Conservation (phyloP, 1,140 invertebrate species). For the Drosophila navojoa region DNA sequence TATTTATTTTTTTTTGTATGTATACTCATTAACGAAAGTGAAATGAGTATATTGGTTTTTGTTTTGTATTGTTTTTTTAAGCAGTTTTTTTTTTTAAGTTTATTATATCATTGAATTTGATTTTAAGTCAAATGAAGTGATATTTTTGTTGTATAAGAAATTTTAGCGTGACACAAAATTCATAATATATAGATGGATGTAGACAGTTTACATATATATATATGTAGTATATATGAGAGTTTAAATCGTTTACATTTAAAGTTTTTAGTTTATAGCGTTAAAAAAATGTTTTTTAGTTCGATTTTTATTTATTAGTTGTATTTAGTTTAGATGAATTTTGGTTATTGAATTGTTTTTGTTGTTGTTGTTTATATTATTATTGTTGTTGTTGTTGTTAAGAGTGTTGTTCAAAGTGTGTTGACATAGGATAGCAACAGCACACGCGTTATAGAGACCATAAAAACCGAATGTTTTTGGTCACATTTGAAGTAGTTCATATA, state of each 20-base stretch:
- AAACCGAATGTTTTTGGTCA: constrained; percentile 2
- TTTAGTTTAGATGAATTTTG: constrained; percentile 1
- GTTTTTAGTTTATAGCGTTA: constrained; percentile 16
- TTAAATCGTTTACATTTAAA: constrained; percentile 1
- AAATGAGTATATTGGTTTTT: constrained; percentile 12
- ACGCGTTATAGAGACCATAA: constrained; percentile 30
- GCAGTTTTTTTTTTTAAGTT: constrained; percentile 23
- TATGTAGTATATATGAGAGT: neutral
- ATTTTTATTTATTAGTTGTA: constrained; percentile 33
- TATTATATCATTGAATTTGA: constrained; percentile 9
- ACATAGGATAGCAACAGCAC: constrained; percentile 42
- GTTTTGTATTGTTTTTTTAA: constrained; percentile 13
- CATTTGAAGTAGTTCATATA: constrained; percentile 13
- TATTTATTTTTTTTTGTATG: constrained; percentile 4
- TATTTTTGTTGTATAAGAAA: constrained; percentile 4
- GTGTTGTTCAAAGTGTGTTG: constrained; percentile 31
- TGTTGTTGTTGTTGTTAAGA: constrained; percentile 27
- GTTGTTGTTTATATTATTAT: constrained; percentile 30
- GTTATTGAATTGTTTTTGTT: constrained; percentile 30
- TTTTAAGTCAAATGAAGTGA: constrained; percentile 18
- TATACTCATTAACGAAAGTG: too few relatives aligned
- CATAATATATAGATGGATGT: too few relatives aligned
- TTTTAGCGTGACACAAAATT: neutral
- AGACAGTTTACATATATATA: neutral
- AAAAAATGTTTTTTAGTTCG: constrained; percentile 7